Conservation (phyloP, 2,888 invertebrate species). For the Leucoptera coffeella region DNA sequence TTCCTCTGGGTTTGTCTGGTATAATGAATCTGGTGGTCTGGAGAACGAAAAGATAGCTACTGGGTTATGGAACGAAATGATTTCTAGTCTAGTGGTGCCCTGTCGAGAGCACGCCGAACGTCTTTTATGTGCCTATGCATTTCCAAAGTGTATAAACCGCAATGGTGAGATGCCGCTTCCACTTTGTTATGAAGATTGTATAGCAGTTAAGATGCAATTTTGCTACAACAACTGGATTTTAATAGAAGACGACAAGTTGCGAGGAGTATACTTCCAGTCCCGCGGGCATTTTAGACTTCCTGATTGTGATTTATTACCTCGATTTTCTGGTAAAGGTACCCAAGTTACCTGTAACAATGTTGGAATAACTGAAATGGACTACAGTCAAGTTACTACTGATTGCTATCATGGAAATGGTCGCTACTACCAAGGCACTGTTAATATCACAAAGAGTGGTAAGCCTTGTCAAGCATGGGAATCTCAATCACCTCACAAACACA, state of each 20-base stretch:
- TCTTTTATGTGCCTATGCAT: slow-evolving; percentile 86
- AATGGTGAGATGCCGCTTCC: slow-evolving; percentile 63
- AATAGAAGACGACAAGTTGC: slow-evolving; percentile 80
- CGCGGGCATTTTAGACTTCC: slow-evolving; percentile 85
- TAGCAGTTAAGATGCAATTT: slow-evolving; percentile 83
- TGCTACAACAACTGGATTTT: slow-evolving; percentile 92
- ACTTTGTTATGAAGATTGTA: slow-evolving; percentile 89
- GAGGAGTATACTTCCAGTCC: slow-evolving; percentile 71
- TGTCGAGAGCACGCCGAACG: slow-evolving; percentile 86
- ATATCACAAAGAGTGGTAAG: slow-evolving; percentile 76
- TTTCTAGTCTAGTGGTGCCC: slow-evolving; percentile 70
- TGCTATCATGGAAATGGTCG: slow-evolving; percentile 84
- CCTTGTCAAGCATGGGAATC: slow-evolving; percentile 89
- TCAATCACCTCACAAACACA: slow-evolving; percentile 81
- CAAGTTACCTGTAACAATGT: slow-evolving; percentile 74
- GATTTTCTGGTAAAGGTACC: slow-evolving; percentile 57
- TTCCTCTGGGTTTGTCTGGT: slow-evolving; percentile 69
- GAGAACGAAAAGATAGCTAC: slow-evolving; percentile 80
- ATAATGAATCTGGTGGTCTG: slow-evolving; percentile 67
- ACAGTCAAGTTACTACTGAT: slow-evolving; percentile 75
- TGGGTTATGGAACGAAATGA: slow-evolving; percentile 82
- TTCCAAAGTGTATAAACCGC: slow-evolving; percentile 75
- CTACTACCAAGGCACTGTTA: slow-evolving; percentile 84
- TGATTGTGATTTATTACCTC: slow-evolving; percentile 75
- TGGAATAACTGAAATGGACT: slow-evolving; percentile 75